Evolutionary conservation across 2,888 invertebrate species (phyloP).

Genomic region (Caenorhabditis sp.): DNA sequence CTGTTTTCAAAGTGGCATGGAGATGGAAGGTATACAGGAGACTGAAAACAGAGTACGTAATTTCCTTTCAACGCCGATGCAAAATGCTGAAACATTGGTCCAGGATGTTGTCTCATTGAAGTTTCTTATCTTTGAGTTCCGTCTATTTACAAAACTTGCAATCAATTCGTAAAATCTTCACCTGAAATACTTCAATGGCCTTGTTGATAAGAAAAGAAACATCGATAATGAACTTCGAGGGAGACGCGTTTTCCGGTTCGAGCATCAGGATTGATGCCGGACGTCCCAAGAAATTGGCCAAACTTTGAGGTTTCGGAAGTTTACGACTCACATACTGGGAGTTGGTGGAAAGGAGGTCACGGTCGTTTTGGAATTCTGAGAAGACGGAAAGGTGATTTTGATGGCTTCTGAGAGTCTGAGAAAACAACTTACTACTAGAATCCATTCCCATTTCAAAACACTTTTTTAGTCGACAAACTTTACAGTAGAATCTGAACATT

Average conservation of each 20-base stretch:
- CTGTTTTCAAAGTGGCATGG: constrained; percentile 14
- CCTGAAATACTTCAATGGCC: constrained; percentile 1
- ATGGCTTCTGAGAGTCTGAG: background rate
- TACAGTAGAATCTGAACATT: constrained; percentile 35
- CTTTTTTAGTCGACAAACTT: constrained; percentile 41
- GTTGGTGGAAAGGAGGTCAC: constrained; percentile 25
- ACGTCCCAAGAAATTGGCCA: constrained; percentile 34
- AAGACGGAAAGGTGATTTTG: background rate
- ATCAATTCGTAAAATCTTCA: background rate
- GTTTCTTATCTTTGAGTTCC: too few relatives aligned
- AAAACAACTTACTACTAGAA: constrained; percentile 24
- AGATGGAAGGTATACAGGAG: background rate
- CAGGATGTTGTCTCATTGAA: too few relatives aligned
- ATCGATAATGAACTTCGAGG: constrained; percentile 24
- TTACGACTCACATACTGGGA: background rate
- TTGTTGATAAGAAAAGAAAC: constrained; percentile 25
- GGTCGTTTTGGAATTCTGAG: constrained; percentile 40
- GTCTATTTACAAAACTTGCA: too few relatives aligned
- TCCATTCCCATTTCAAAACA: constrained; percentile 50
- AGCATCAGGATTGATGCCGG: constrained; percentile 27
- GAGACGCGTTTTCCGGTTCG: constrained; percentile 30
- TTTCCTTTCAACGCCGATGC: too few relatives aligned
- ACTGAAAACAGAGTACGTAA: background rate
- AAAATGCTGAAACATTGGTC: too few relatives aligned
- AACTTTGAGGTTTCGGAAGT: constrained; percentile 5